phyloP scores from a whole-genome alignment of 2,113 vertebrate species.

The Mesembrinibis cayennensis region DNA sequence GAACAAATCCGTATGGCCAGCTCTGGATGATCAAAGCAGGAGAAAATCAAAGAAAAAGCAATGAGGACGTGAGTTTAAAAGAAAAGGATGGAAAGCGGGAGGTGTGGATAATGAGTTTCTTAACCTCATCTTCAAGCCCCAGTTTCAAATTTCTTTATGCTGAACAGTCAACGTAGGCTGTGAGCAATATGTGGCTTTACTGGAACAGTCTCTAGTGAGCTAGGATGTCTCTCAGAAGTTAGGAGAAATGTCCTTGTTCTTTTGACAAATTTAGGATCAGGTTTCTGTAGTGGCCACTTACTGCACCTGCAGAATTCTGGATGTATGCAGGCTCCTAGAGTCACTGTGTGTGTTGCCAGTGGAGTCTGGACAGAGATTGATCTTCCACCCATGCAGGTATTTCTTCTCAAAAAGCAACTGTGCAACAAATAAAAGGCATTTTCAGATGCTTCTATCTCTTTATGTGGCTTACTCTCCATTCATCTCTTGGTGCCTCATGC shows the following conservation, averaged over 20 bases:
- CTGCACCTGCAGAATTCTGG: neutral
- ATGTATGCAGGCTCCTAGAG: fast-evolving
- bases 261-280: neutral
- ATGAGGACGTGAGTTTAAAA: neutral
- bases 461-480: slow-evolving; percentile 54
- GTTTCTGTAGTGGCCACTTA: neutral
- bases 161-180: neutral
- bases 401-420: neutral
- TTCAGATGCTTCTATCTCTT: slow-evolving; percentile 36
- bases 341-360: neutral
- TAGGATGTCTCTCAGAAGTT: slow-evolving; percentile 10
- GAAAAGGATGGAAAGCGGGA: neutral
- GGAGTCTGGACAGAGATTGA: neutral
- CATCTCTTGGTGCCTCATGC: slow-evolving; percentile 49
- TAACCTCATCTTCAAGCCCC: neutral
- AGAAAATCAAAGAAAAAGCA: slow-evolving; percentile 28
- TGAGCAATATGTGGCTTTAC: neutral
- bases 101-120: neutral
- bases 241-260: neutral
- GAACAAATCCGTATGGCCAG: neutral
- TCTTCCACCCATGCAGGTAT: neutral
- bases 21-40: neutral
- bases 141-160: neutral
- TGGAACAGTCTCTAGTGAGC: neutral
- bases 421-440: slow-evolving; percentile 21